phyloP scores from a whole-genome alignment of 2,797 vertebrate genomes.

The Notamacropus eugenii region DNA sequence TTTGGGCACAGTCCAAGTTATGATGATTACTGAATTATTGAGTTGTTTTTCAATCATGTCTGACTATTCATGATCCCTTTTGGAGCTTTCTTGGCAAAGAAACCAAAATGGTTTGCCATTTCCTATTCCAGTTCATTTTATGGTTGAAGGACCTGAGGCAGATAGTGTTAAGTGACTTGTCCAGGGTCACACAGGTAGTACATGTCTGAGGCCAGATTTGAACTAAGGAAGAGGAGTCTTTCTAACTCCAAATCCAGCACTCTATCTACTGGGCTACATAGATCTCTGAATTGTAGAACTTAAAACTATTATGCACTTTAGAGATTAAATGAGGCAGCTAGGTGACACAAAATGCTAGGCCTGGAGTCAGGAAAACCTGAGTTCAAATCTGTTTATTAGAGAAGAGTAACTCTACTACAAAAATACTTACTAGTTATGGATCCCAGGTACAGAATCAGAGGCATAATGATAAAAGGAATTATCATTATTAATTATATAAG shows the following conservation, averaged over 20 bases:
- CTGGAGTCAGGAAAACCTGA: neutral
- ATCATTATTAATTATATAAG: neutral
- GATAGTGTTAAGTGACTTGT: neutral
- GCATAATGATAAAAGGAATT: neutral
- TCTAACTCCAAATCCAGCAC: neutral
- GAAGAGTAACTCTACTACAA: neutral
- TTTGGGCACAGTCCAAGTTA: neutral
- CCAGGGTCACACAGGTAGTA: neutral
- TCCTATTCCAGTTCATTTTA: neutral
- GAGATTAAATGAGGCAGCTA: neutral
- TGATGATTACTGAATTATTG: neutral
- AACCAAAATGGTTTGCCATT: neutral
- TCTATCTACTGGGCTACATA: neutral
- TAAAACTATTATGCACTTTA: neutral
- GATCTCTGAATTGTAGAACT: neutral
- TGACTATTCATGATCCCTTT: neutral
- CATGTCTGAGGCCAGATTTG: neutral
- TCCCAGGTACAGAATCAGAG: neutral
- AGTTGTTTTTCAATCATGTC: neutral
- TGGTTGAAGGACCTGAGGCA: neutral
- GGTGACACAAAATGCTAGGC: neutral
- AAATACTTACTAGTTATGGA: neutral
- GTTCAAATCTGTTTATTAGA: neutral
- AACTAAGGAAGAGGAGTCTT: neutral
- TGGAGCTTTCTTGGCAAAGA: neutral